Conservation (phyloP, 2,113 vertebrate species). For the Amazona guildingii region DNA sequence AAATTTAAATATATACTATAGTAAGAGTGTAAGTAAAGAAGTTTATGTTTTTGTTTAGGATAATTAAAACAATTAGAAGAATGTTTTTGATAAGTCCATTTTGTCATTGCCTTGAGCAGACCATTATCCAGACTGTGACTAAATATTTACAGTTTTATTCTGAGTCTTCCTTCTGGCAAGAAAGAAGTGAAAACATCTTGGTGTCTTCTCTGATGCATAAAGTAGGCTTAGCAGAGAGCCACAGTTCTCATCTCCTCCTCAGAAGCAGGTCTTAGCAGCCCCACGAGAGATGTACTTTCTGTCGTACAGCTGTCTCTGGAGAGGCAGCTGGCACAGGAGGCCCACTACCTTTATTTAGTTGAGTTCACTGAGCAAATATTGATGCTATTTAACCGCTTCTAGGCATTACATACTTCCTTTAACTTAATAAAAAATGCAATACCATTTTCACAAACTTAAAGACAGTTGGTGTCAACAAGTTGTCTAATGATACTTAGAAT, state of each 20-base stretch:
- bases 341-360: not conserved
- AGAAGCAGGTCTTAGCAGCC: not conserved
- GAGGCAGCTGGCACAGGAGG: not conserved
- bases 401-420: not conserved
- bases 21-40: not conserved
- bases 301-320: not conserved
- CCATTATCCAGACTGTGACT: not conserved
- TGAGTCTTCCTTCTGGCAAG: not conserved
- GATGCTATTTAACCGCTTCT: not conserved
- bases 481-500: not conserved
- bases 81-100: not conserved
- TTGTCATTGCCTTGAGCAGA: not conserved
- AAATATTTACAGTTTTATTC: not conserved
- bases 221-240: not conserved
- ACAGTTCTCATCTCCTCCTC: not conserved
- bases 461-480: not conserved
- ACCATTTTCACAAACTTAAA: not conserved
- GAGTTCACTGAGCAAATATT: not conserved
- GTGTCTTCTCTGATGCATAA: not conserved
- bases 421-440: not conserved
- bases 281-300: fast-evolving
- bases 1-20: not conserved
- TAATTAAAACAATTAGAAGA: constrained; percentile 24
- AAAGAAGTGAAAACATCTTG: not conserved
- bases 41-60: not conserved